Evolutionary conservation across 2,113 vertebrate genomes (phyloP).

Genomic region (Entomyzon cyanotis): DNA sequence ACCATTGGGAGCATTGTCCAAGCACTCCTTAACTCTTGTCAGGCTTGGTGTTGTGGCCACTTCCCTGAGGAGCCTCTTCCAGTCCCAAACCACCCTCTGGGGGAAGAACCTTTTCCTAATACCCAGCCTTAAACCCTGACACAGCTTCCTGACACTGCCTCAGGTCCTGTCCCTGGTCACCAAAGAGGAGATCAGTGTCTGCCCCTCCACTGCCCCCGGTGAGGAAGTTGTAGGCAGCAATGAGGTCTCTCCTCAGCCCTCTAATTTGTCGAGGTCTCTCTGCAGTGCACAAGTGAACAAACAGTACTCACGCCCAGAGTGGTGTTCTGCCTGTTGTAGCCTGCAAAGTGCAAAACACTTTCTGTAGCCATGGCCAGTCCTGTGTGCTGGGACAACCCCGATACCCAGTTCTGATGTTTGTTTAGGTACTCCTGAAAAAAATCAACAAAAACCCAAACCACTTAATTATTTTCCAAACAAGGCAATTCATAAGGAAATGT

Average conservation of each 20-base stretch:
- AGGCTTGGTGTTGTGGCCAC: not conserved
- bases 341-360: slow-evolving; percentile 92
- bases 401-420: slow-evolving; percentile 96
- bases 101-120: not conserved
- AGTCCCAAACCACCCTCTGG: rapidly evolving
- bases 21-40: not conserved
- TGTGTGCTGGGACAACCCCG: slow-evolving; percentile 93
- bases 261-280: not conserved
- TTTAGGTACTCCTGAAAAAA: slow-evolving; percentile 89
- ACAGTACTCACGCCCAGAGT: slow-evolving; percentile 88
- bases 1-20: not conserved
- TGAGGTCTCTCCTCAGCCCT: not conserved
- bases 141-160: not conserved
- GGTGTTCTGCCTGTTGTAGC: slow-evolving; percentile 93
- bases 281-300: not conserved
- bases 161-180: not conserved
- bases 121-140: not conserved
- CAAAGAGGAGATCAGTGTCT: not conserved
- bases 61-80: not conserved
- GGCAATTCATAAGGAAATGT: not conserved
- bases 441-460: not conserved
- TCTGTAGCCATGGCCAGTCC: slow-evolving; percentile 97
- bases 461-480: not conserved
- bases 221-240: not conserved
- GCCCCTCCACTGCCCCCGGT: not conserved